Conservation (phyloP, 2,888 invertebrate genomes). For the Orchesella flavescens region DNA sequence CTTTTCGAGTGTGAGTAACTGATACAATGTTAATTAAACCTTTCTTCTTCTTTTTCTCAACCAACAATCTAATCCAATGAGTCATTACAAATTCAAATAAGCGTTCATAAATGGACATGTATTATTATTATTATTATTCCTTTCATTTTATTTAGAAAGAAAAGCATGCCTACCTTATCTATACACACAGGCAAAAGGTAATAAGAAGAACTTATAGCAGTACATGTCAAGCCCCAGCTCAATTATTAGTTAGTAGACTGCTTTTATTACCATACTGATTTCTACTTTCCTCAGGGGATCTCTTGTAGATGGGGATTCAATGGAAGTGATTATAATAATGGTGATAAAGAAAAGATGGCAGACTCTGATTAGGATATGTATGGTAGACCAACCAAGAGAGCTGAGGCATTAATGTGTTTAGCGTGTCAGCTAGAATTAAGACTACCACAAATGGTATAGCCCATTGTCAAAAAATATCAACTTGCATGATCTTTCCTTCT, state of each 20-base stretch:
- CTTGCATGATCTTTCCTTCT: background rate
- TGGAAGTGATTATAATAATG: slow-evolving; percentile 40
- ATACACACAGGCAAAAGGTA: too few species aligned
- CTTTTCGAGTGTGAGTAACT: slow-evolving; percentile 45
- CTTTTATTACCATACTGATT: too few species aligned
- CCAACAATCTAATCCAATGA: slow-evolving; percentile 52
- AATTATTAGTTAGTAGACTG: background rate
- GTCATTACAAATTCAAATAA: slow-evolving; percentile 61
- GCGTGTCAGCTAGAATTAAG: slow-evolving; percentile 37
- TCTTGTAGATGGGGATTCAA: slow-evolving; percentile 10
- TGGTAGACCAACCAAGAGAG: too few species aligned
- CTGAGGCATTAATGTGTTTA: slow-evolving; percentile 25
- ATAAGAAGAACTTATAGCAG: too few species aligned
- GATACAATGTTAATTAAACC: slow-evolving; percentile 59
- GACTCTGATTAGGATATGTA: slow-evolving; percentile 18
- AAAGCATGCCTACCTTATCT: too few species aligned
- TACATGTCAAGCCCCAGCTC: background rate
- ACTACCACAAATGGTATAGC: slow-evolving; percentile 35
- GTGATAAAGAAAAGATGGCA: slow-evolving; percentile 19
- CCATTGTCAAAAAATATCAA: slow-evolving; percentile 23
- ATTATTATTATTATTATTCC: slow-evolving; percentile 34
- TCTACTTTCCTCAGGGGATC: too few species aligned
- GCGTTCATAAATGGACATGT: slow-evolving; percentile 56
- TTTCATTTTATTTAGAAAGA: background rate
- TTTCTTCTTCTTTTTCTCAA: slow-evolving; percentile 29